Percentiles rank a stretch among this genome's conserved stretches.
These are phyloP conservation scores for Ailuropoda melanoleuca DNA, from an alignment of 2,113 vertebrate species.

Conservation along the genomic window DNA sequence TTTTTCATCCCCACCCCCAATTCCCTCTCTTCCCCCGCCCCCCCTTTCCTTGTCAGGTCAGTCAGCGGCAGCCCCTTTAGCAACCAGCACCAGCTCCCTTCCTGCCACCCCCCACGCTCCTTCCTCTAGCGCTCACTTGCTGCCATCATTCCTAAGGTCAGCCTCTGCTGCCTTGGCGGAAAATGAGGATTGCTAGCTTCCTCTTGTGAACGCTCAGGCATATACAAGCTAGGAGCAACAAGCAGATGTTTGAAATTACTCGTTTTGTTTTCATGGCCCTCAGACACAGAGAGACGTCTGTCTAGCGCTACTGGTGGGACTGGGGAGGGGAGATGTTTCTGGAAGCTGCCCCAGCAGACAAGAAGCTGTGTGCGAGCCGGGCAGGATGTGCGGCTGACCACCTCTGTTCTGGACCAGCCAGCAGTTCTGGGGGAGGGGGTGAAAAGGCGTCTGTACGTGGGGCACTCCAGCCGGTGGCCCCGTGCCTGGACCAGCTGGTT, in stretches of 20 bases:
- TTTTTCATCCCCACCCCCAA: background rate
- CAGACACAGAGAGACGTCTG: background rate
- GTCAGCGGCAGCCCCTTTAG: background rate
- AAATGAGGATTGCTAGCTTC: background rate
- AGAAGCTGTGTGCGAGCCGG: background rate
- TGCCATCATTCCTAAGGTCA: background rate
- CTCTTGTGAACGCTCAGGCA: background rate
- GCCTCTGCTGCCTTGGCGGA: background rate
- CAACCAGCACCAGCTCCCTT: background rate
- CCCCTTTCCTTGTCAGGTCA: background rate
- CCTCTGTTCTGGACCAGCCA: background rate
- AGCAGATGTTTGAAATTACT: background rate
- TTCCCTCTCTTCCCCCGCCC: background rate
- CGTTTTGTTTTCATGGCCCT: background rate
- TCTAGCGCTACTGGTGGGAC: background rate
- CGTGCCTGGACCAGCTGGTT: background rate
- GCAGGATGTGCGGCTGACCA: too few species aligned
- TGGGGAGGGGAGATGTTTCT: background rate
- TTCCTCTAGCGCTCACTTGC: background rate
- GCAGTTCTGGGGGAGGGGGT: background rate
- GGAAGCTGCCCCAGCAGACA: background rate
- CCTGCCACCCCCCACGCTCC: background rate
- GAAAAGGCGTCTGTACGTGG: fast-evolving
- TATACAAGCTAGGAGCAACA: background rate
- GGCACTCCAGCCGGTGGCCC: background rate